Evolutionary conservation across 2,888 invertebrate genomes (phyloP).

Genomic region (Oligia fasciuncula): DNA sequence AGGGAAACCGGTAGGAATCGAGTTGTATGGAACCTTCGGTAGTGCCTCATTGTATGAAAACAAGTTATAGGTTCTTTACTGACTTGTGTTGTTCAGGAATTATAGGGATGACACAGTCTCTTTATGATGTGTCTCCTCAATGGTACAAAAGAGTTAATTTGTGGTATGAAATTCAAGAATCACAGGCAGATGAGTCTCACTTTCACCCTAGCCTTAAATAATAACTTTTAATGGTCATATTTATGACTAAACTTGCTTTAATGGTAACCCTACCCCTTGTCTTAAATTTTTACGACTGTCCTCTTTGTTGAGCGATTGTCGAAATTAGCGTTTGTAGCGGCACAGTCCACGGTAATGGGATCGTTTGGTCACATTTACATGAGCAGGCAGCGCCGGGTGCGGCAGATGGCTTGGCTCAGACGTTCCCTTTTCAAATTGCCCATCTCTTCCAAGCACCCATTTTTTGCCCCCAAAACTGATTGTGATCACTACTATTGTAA

Average conservation of each 20-base stretch:
- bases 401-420: slow-evolving; percentile 81
- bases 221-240: slow-evolving; percentile 47
- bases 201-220: slow-evolving; percentile 45
- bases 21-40: too few species aligned
- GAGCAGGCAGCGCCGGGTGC: slow-evolving; percentile 79
- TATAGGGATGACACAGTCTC: background rate
- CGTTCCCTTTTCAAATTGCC: slow-evolving; percentile 87
- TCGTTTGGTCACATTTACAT: slow-evolving; percentile 76
- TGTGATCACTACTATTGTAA: slow-evolving; percentile 84
- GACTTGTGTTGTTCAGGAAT: background rate
- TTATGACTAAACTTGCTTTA: slow-evolving; percentile 63
- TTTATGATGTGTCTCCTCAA: background rate
- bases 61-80: background rate
- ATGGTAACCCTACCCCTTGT: slow-evolving; percentile 65
- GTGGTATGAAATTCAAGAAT: background rate
- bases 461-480: slow-evolving; percentile 83
- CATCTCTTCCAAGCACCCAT: slow-evolving; percentile 77
- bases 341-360: slow-evolving; percentile 66
- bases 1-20: too few species aligned
- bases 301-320: slow-evolving; percentile 56
- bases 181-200: slow-evolving; percentile 18
- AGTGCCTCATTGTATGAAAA: background rate
- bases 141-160: slow-evolving; percentile 9
- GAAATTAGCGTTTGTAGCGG: slow-evolving; percentile 59
- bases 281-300: slow-evolving; percentile 68